Conservation (phyloP, 2,888 invertebrate genomes). For the Coenonympha glycerion region DNA sequence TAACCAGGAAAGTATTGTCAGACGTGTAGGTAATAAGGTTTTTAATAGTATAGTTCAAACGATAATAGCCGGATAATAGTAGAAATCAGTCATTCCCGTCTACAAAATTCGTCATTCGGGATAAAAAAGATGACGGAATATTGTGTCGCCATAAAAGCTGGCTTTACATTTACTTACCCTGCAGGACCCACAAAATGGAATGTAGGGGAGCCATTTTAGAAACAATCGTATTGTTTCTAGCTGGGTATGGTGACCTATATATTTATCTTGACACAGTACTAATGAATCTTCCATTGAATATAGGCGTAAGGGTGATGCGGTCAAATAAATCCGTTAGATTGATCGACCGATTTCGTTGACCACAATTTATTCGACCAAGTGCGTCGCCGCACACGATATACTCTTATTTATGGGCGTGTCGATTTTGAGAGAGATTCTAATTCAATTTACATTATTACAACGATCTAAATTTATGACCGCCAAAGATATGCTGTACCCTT, state of each 20-base stretch:
- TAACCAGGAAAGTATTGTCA: too few relatives aligned
- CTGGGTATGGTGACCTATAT: neutral
- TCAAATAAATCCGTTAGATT: slow-evolving; percentile 34
- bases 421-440: slow-evolving; percentile 9
- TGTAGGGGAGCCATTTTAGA: neutral
- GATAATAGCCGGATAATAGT: too few relatives aligned
- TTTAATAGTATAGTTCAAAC: too few relatives aligned
- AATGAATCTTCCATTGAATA: neutral
- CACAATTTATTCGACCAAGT: slow-evolving; percentile 33
- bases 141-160: too few relatives aligned
- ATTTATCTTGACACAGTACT: slow-evolving; percentile 4
- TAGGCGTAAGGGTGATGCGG: slow-evolving; percentile 27
- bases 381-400: slow-evolving; percentile 31
- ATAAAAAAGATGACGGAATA: too few relatives aligned
- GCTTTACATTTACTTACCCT: too few relatives aligned
- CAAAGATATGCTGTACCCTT: too few relatives aligned
- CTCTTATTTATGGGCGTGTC: slow-evolving; percentile 22
- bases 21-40: too few relatives aligned
- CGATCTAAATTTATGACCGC: too few relatives aligned
- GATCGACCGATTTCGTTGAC: slow-evolving; percentile 31
- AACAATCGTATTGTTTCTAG: neutral
- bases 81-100: too few relatives aligned
- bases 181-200: too few relatives aligned
- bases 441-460: slow-evolving; percentile 12
- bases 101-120: too few relatives aligned